A percentile compares a stretch with the other conserved stretches of the same genome.
These are phyloP conservation scores for Trachemys scripta DNA, from an alignment of 2,113 vertebrate species.

Conservation along the genomic window DNA sequence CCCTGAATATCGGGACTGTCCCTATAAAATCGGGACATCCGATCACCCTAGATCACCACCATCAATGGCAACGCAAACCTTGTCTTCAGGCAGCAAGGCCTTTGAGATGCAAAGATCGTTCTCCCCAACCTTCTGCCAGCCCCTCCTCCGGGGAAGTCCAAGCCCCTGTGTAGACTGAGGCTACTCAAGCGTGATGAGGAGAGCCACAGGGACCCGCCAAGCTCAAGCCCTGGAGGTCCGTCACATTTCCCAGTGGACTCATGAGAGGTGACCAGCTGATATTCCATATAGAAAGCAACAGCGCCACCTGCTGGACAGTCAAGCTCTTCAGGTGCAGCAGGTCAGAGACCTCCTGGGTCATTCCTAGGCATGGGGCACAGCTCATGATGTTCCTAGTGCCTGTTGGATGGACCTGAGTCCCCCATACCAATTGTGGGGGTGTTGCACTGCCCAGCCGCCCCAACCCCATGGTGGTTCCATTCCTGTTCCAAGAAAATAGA, in stretches of 20 bases:
- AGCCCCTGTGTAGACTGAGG: accelerated
- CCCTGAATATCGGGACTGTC: too few relatives aligned
- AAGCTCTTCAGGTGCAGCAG: not conserved
- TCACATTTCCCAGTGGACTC: accelerated
- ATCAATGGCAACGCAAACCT: not conserved
- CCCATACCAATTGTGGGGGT: not conserved
- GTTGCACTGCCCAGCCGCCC: not conserved
- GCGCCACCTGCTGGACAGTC: constrained; percentile 68
- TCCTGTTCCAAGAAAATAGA: not conserved
- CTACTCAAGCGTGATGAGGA: not conserved
- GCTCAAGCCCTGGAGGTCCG: accelerated
- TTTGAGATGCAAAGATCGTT: not conserved
- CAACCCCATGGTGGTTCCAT: not conserved
- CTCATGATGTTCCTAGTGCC: not conserved
- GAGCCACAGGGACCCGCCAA: accelerated
- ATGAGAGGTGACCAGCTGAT: not conserved
- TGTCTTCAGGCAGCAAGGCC: not conserved
- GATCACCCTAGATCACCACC: not conserved
- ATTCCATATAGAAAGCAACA: constrained; percentile 32
- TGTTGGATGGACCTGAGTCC: not conserved
- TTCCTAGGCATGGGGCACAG: not conserved
- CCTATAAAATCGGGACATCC: too few relatives aligned
- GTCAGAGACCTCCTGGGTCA: not conserved
- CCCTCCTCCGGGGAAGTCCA: accelerated
- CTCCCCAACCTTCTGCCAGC: accelerated